Evolutionary conservation across 2,888 invertebrate species (phyloP), one percentile per base, ranked within the genome.

Genomic region (Ephialtes manifestator): DNA sequence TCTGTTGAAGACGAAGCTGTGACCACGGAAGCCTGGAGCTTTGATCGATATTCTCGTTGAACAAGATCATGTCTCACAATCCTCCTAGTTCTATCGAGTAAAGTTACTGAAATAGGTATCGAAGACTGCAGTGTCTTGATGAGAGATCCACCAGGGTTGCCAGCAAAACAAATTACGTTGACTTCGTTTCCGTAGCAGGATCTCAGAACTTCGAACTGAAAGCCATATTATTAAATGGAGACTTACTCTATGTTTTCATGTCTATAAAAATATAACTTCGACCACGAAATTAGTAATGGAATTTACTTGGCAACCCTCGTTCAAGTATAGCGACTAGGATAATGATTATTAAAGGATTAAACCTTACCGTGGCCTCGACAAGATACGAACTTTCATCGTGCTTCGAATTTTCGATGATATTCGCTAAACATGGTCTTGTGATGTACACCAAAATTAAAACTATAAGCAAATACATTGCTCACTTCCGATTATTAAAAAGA

Each of bases 131-230:
- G n/a, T 18, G 46, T 58, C 39, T 39, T 24, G 10, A 71, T 31
- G 35, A 76, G 43, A 20, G 11, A n/a, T n/a, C 43, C 70, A 13
- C 15, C 39, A 4, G 43, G 15, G 20, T 76, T 13, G 10, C 81
- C 81, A 20, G 20, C 70, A 28, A 76, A 31, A 1, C 70, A 76
- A 7, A 81, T 5, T 24, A 24, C n/a, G 3, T 63, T 63, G 3
- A 51, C 46, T 28, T 31, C n/a, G 8, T 46, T 20, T 8, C 4
- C 76, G 63, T 71, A 60, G 20, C 81, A 81, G 4, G 2, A 46
- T 63, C 43, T 70, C n/a, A 81, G 0, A 3, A 70, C 15, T 15
- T 76, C 13, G 10, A 43, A 53, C 76, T 81, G 58, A 60, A 75
- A 76, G 10, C 20, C 24, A 58, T n/a, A 15, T n/a, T 8, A 24